phyloP scores from a whole-genome alignment of 2,888 invertebrate species.

The Drosophila glabriapex region DNA sequence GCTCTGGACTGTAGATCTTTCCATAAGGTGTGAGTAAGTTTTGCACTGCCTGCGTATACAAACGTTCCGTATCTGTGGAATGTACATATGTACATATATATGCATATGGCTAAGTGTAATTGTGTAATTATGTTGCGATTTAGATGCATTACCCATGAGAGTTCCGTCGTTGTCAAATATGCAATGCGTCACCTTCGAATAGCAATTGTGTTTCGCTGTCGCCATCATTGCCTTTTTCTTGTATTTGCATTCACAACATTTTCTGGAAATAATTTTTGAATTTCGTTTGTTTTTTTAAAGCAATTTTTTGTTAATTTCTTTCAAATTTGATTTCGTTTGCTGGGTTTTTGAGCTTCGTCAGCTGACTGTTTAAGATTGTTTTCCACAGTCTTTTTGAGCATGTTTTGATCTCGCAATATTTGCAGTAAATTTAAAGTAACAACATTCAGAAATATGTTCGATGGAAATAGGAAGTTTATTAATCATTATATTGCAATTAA shows the following conservation, averaged over 20 bases:
- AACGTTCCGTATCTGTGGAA: slow-evolving; percentile 90
- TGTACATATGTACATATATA: background rate
- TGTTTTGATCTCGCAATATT: background rate
- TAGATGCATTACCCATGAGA: slow-evolving; percentile 45
- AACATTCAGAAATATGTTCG: background rate
- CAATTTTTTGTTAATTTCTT: background rate
- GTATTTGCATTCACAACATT: slow-evolving; percentile 6
- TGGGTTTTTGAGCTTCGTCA: background rate
- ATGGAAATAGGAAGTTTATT: background rate
- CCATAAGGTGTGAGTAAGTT: slow-evolving; percentile 88
- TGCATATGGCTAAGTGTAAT: too few species aligned
- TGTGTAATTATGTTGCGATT: background rate
- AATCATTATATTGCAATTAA: slow-evolving; percentile 20
- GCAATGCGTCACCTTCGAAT: slow-evolving; percentile 48
- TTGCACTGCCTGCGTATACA: slow-evolving; percentile 90
- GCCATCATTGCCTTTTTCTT: slow-evolving; percentile 7
- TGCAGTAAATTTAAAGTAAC: background rate
- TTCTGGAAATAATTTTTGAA: background rate
- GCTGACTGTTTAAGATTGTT: background rate
- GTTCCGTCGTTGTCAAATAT: slow-evolving; percentile 70
- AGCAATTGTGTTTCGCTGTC: background rate
- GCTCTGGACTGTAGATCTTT: slow-evolving; percentile 90
- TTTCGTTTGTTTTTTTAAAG: background rate
- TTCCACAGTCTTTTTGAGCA: background rate
- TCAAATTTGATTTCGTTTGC: background rate